Evolutionary conservation across 1,140 invertebrate genomes (phyloP).

Genomic region (Brachionus manjavacas): DNA sequence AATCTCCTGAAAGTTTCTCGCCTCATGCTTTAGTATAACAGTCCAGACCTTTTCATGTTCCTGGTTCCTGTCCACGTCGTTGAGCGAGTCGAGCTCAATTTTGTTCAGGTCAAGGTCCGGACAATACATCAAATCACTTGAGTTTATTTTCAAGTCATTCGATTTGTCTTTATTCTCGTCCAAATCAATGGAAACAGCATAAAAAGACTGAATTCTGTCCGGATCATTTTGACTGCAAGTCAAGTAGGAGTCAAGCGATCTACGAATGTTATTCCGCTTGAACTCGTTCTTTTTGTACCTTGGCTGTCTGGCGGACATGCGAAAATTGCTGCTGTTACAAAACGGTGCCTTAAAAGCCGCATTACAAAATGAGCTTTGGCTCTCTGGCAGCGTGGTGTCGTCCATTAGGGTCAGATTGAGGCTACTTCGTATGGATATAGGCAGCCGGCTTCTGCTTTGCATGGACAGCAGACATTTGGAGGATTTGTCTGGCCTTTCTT

Average conservation of each 20-base stretch:
- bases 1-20: constrained; percentile 31
- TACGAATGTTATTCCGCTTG: constrained; percentile 1
- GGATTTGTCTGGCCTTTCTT: not conserved
- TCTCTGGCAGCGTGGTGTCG: not conserved
- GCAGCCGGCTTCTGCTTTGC: constrained; percentile 27
- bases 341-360: not conserved
- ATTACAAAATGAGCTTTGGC: not conserved
- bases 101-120: not conserved
- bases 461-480: not conserved
- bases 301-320: constrained; percentile 20
- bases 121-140: constrained; percentile 23
- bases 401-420: constrained; percentile 26
- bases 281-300: constrained; percentile 35
- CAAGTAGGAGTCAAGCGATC: constrained; percentile 34
- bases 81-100: constrained; percentile 29
- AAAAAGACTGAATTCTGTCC: not conserved
- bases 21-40: constrained; percentile 30
- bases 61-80: not conserved
- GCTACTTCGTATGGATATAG: constrained; percentile 17
- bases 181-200: constrained; percentile 34
- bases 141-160: not conserved
- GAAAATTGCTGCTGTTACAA: not conserved
- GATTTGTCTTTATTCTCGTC: not conserved
- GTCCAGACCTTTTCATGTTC: constrained; percentile 33
- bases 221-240: not conserved